A percentile compares a stretch with the other conserved stretches of the same genome.
Evolutionary conservation across 2,888 invertebrate genomes (phyloP).

Genomic region (Electrophaes corylata): DNA sequence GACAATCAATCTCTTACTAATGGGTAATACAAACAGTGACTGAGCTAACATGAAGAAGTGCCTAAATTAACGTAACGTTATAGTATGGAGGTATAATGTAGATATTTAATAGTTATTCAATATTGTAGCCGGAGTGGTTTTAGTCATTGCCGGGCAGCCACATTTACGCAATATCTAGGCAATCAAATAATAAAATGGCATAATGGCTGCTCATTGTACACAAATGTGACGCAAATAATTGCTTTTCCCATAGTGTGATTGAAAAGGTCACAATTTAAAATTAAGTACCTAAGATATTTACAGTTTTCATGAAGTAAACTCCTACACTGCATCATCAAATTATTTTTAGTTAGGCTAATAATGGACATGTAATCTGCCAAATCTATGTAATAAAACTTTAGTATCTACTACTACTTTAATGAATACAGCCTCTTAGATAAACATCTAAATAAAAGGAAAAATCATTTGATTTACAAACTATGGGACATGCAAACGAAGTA

Average conservation of each 20-base stretch:
- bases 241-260: conserved; percentile 40
- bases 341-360: not conserved
- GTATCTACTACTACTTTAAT: too few relatives aligned
- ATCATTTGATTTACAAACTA: too few relatives aligned
- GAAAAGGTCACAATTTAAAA: conserved; percentile 32
- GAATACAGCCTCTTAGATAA: too few relatives aligned
- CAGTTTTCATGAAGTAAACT: conserved; percentile 7
- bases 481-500: too few relatives aligned
- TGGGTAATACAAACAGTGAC: too few relatives aligned
- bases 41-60: too few relatives aligned
- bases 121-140: conserved; percentile 3
- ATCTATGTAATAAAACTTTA: too few relatives aligned
- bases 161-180: conserved; percentile 37
- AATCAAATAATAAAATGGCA: conserved; percentile 52
- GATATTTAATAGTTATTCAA: too few relatives aligned
- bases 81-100: too few relatives aligned
- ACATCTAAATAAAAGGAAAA: too few relatives aligned
- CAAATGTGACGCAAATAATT: conserved; percentile 54
- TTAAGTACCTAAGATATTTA: conserved; percentile 3
- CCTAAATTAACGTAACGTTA: too few relatives aligned
- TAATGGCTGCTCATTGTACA: conserved; percentile 48
- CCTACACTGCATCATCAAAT: not conserved
- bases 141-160: conserved; percentile 6
- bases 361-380: not conserved
- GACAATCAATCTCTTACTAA: too few relatives aligned